These are phyloP conservation scores for Nasonovia ribisnigri DNA, from an alignment of 2,888 invertebrate genomes.

Conservation along the genomic window DNA sequence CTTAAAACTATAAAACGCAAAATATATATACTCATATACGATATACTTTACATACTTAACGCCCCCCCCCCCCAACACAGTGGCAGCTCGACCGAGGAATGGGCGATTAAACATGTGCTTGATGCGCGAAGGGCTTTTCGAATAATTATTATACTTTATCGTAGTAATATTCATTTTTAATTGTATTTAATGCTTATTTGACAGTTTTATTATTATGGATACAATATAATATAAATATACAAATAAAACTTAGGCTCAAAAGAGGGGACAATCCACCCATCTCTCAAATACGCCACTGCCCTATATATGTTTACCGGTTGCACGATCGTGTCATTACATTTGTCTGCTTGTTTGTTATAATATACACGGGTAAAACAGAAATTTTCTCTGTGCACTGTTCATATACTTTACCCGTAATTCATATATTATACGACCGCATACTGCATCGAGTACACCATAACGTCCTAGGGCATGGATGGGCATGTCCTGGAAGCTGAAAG, in stretches of 20 bases:
- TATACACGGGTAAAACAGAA: not conserved
- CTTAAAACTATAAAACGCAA: not conserved
- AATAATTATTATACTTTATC: not conserved
- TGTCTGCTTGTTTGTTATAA: not conserved
- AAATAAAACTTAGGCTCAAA: not conserved
- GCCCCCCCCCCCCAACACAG: not conserved
- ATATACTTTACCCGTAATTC: not conserved
- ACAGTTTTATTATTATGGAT: not conserved
- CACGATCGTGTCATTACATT: not conserved
- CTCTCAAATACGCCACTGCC: not conserved
- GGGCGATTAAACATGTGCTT: not conserved
- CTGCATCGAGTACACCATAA: not conserved
- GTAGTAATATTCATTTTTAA: not conserved
- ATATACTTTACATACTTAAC: not conserved
- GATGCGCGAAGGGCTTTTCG: not conserved
- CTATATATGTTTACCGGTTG: not conserved
- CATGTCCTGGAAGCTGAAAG: not conserved
- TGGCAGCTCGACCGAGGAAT: not conserved
- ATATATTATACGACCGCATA: not conserved
- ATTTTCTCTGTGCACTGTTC: not conserved
- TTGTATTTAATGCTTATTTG: not conserved
- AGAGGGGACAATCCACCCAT: not conserved
- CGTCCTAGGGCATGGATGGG: not conserved
- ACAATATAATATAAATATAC: not conserved
- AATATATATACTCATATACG: not conserved